A percentile compares a stretch with the other conserved stretches of the same genome.
phyloP scores from a whole-genome alignment of 1,140 invertebrate species.

The Hylaeus volcanicus region DNA sequence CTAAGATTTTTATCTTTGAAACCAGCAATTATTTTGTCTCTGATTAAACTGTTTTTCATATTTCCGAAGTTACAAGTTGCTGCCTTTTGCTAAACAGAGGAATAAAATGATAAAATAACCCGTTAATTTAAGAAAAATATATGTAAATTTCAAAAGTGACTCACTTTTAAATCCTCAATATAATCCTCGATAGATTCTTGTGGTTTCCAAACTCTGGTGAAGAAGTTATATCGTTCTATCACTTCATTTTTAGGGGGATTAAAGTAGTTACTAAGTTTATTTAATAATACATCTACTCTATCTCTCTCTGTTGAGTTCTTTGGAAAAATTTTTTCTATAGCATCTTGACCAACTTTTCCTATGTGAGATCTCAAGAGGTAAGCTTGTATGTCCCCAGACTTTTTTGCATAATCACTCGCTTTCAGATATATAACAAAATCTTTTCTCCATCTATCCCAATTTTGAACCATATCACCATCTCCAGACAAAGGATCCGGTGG shows the following conservation, averaged over 20 bases:
- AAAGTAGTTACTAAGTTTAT: constrained; percentile 53
- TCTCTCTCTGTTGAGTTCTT: constrained; percentile 26
- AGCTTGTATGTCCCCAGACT: constrained; percentile 41
- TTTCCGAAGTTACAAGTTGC: constrained; percentile 60
- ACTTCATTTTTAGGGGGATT: constrained; percentile 52
- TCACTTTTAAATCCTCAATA: constrained; percentile 53
- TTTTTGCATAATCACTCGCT: constrained; percentile 26
- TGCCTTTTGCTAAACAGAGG: constrained; percentile 51
- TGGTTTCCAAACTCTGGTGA: constrained; percentile 28
- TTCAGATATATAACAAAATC: constrained; percentile 56
- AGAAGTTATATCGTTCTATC: constrained; percentile 56
- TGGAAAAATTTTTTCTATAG: constrained; percentile 41
- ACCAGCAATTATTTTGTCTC: constrained; percentile 59
- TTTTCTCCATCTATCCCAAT: constrained; percentile 61
- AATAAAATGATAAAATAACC: background rate
- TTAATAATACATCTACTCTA: constrained; percentile 46
- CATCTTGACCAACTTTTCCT: constrained; percentile 50
- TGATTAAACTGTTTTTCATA: constrained; percentile 51
- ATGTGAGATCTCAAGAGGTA: constrained; percentile 50
- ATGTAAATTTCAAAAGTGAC: background rate
- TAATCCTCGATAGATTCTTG: constrained; percentile 52
- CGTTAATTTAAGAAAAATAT: background rate
- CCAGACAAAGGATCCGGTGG: constrained; percentile 43
- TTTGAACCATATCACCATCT: constrained; percentile 33
- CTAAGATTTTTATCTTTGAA: constrained; percentile 48